Evolutionary conservation across 1,140 invertebrate species (phyloP).

Genomic region (Hirudo medicinalis): DNA sequence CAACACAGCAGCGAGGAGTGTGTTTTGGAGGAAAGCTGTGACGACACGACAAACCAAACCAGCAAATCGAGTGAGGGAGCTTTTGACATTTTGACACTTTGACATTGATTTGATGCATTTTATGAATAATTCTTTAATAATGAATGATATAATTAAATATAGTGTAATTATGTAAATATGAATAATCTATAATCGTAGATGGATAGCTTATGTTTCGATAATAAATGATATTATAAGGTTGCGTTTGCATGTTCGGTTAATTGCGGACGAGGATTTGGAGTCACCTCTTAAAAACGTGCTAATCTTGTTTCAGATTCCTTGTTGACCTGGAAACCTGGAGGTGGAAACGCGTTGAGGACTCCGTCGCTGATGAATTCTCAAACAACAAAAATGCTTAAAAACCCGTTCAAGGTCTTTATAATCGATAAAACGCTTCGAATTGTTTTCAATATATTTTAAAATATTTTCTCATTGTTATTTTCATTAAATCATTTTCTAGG

Average conservation of each 20-base stretch:
- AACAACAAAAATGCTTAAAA: not conserved
- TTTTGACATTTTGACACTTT: no score
- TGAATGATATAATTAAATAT: no score
- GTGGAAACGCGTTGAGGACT: not conserved
- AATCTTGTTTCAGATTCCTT: not conserved
- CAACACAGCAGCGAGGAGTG: no score
- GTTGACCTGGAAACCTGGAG: not conserved
- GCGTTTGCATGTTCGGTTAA: no score
- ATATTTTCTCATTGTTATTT: not conserved
- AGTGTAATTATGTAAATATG: no score
- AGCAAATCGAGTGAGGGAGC: no score
- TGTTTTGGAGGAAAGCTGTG: no score
- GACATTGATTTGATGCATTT: no score
- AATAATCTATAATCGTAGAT: no score
- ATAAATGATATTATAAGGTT: not conserved
- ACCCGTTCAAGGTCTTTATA: slow-evolving; percentile 11
- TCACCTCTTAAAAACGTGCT: not conserved
- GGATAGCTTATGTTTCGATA: no score
- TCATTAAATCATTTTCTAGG: not conserved
- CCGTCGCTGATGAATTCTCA: not conserved
- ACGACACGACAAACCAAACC: no score
- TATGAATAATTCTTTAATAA: no score
- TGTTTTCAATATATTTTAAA: not conserved
- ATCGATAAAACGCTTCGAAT: not conserved
- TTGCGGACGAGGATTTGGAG: not conserved